Evolutionary conservation across 1,140 invertebrate genomes (phyloP).

Genomic region (Apis dorsata): DNA sequence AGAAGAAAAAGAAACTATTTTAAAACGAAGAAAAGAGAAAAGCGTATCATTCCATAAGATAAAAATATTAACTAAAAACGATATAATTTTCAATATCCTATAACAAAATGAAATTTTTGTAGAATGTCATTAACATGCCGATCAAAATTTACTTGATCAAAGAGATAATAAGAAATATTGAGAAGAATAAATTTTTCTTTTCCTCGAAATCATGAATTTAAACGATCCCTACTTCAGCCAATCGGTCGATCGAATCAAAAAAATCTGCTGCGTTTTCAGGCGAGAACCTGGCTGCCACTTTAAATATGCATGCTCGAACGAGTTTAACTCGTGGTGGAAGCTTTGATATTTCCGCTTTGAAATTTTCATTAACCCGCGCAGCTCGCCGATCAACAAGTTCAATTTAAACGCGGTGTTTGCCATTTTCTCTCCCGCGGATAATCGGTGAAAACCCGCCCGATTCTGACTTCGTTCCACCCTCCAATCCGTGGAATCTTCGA

Average conservation of each 20-base stretch:
- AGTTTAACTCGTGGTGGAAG: constrained; percentile 9
- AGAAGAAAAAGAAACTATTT: too few relatives aligned
- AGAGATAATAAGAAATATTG: too few relatives aligned
- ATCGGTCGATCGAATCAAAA: background rate
- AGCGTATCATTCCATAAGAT: too few relatives aligned
- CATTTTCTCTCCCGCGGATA: background rate
- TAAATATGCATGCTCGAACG: constrained; percentile 24
- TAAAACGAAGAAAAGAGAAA: too few relatives aligned
- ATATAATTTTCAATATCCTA: too few relatives aligned
- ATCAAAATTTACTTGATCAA: too few relatives aligned
- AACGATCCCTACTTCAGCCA: background rate
- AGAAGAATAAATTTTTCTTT: too few relatives aligned
- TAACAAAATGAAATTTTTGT: too few relatives aligned
- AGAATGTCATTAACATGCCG: too few relatives aligned
- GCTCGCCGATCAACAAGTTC: constrained; percentile 27
- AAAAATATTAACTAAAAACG: too few relatives aligned
- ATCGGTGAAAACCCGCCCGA: background rate
- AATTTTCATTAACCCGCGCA: constrained; percentile 30
- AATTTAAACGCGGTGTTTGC: constrained; percentile 24
- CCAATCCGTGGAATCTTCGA: too few relatives aligned
- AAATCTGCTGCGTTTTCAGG: background rate
- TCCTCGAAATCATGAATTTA: background rate
- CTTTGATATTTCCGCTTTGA: constrained; percentile 35
- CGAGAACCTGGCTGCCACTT: background rate
- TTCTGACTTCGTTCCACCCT: background rate